These are phyloP conservation scores for Drosophila paramelanica DNA, from an alignment of 2,888 invertebrate genomes.

Conservation along the genomic window DNA sequence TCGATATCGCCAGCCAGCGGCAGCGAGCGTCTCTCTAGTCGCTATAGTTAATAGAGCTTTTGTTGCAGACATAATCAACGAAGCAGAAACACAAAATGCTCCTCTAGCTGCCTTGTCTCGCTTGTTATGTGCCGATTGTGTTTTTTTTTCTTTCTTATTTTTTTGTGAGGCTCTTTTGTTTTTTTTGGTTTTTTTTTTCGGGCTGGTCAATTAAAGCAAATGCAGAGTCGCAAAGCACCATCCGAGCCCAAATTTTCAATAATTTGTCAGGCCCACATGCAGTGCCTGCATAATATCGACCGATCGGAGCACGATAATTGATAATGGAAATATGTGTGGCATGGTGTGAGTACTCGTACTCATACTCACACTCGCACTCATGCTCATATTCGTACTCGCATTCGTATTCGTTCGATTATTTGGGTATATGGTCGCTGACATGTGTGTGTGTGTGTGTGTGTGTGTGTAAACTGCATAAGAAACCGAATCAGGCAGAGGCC, in stretches of 20 bases:
- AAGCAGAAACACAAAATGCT: slow-evolving; percentile 65
- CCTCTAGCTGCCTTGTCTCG: slow-evolving; percentile 23
- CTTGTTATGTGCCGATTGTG: not conserved
- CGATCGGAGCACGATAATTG: slow-evolving; percentile 68
- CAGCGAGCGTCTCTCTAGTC: slow-evolving; percentile 35
- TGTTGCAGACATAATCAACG: slow-evolving; percentile 77
- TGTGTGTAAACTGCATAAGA: slow-evolving; percentile 64
- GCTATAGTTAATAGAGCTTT: slow-evolving; percentile 76
- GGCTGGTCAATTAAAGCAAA: slow-evolving; percentile 61
- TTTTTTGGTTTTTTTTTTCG: slow-evolving; percentile 24
- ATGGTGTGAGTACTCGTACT: slow-evolving; percentile 1
- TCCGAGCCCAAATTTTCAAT: slow-evolving; percentile 45
- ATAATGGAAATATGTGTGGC: slow-evolving; percentile 56
- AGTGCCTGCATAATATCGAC: slow-evolving; percentile 56
- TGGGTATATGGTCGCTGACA: slow-evolving; percentile 13
- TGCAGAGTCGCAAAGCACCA: slow-evolving; percentile 40
- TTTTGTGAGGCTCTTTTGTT: slow-evolving; percentile 6
- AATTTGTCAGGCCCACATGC: slow-evolving; percentile 56
- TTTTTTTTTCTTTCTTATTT: slow-evolving; percentile 1
- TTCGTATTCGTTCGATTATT: slow-evolving; percentile 33
- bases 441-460: slow-evolving; percentile 21
- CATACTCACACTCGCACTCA: slow-evolving; percentile 7
- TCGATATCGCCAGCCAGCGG: slow-evolving; percentile 68
- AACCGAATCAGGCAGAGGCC: slow-evolving; percentile 57
- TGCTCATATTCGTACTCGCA: slow-evolving; percentile 7